These are phyloP conservation scores for Glaucopsyche alexis DNA, from an alignment of 2,888 invertebrate species.

Conservation along the genomic window DNA sequence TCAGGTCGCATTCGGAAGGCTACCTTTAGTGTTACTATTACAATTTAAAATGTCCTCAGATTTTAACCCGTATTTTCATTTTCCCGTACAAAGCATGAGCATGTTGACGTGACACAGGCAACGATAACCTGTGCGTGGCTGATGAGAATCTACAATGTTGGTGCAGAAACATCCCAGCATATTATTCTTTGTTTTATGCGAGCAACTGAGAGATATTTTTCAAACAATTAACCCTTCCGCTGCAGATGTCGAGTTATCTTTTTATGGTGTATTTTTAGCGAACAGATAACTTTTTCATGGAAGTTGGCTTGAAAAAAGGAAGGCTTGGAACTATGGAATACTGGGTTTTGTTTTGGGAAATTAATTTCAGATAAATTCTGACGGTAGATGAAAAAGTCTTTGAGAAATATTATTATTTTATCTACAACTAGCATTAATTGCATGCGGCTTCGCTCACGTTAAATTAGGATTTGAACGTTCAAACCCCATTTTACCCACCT, in stretches of 20 bases:
- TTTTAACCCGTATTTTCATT: conserved; percentile 9
- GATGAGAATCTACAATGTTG: conserved; percentile 9
- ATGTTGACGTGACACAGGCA: conserved; percentile 18
- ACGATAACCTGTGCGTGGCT: neutral
- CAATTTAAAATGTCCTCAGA: neutral
- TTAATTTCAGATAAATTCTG: no score
- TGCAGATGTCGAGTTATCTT: conserved; percentile 7
- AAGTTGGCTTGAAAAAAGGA: neutral
- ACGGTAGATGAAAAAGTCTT: no score
- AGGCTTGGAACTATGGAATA: no score
- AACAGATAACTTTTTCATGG: neutral
- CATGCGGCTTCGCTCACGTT: no score
- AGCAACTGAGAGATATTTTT: neutral
- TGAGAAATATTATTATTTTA: no score
- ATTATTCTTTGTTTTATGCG: neutral
- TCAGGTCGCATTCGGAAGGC: no score
- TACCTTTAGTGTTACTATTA: no score
- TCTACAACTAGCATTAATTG: no score
- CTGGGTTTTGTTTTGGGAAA: no score
- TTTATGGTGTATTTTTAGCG: neutral
- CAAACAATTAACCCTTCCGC: conserved; percentile 12
- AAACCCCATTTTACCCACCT: no score
- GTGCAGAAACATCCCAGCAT: neutral
- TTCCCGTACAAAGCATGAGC: neutral
- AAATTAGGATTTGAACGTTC: no score